phyloP scores from a whole-genome alignment of 2,797 vertebrate species.

The Neosilurus mollespiculum region DNA sequence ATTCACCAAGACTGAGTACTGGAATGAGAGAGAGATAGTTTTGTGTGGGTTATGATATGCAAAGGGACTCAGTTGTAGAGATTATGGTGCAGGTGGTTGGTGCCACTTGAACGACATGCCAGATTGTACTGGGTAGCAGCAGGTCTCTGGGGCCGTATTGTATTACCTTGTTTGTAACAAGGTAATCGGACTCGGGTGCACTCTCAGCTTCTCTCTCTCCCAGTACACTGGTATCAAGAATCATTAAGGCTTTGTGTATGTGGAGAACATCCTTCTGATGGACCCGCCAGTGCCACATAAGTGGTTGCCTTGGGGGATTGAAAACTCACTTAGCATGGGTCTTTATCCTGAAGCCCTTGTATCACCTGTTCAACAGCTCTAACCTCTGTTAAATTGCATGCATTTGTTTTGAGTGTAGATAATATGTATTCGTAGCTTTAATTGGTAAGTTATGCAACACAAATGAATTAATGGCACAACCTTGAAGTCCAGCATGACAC shows the following conservation, averaged over 20 bases:
- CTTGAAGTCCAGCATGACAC: slow-evolving; percentile 13
- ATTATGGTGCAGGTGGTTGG: slow-evolving; percentile 33
- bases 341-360: not conserved
- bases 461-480: slow-evolving; percentile 10
- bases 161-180: slow-evolving; percentile 68
- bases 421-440: not conserved
- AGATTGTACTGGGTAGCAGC: slow-evolving; percentile 55
- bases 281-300: slow-evolving; percentile 48
- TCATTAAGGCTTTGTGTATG: slow-evolving; percentile 55
- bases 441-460: not conserved
- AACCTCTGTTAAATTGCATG: not conserved
- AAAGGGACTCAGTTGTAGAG: not conserved
- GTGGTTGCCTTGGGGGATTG: slow-evolving; percentile 26
- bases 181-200: slow-evolving; percentile 64
- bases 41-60: not conserved
- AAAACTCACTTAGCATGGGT: slow-evolving; percentile 42
- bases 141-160: slow-evolving; percentile 62
- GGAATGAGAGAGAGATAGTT: not conserved
- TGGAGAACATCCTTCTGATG: slow-evolving; percentile 58
- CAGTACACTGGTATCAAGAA: slow-evolving; percentile 38
- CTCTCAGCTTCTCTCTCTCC: slow-evolving; percentile 40
- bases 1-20: not conserved
- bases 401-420: not conserved
- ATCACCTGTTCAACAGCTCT: not conserved
- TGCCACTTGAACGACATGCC: slow-evolving; percentile 34